Base-by-base conservation (phyloP, 2,797 vertebrate genomes). In the Hypotaenidia philippensis region DNA sequence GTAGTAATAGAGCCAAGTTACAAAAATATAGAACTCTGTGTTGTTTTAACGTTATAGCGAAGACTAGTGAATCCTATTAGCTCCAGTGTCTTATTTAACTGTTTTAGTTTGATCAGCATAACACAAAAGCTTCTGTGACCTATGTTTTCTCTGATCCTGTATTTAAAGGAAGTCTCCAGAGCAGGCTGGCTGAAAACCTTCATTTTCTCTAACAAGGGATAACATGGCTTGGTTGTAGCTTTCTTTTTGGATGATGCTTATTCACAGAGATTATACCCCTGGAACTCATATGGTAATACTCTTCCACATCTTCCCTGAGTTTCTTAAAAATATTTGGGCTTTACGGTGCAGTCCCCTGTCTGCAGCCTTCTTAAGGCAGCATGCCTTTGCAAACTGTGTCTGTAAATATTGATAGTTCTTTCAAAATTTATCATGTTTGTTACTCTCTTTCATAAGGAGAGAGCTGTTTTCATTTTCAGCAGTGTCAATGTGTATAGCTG, bases 311-410 rank as follows among this genome's bases (percentile, higher is more conserved):
- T 36, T 81, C n/a, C 31, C 5, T 3, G 76, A 29, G 16, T 82
- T 87, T 72, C 19, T 89, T 82, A 65, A 50, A 86, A 89, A 25
- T 53, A 27, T 22, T 83, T 49, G 50, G 22, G 9, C 22, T 76
- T 80, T 65, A 59, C 57, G 29, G 17, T 75, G 11, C 38, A 57
- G 6, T 61, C 5, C 11, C 6, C 41, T 92, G n/a, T 16, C 14
- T 87, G 22, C 19, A 69, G 23, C 19, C 12, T 25, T 63, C 19
- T 78, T 61, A 57, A 47, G 9, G 66, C 38, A 61, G 59, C 82
- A 65, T 65, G 17, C 15, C 7, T 75, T 75, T 70, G 38, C 49
- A 60, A 47, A 59, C 31, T 49, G 7, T 75, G 2, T 44, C 11
- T 47, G 17, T 29, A 82, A 69, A 22, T 59, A 32, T 38, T 79